Base-by-base conservation (phyloP, 2,888 invertebrate genomes). In the Leuctra nigra region DNA sequence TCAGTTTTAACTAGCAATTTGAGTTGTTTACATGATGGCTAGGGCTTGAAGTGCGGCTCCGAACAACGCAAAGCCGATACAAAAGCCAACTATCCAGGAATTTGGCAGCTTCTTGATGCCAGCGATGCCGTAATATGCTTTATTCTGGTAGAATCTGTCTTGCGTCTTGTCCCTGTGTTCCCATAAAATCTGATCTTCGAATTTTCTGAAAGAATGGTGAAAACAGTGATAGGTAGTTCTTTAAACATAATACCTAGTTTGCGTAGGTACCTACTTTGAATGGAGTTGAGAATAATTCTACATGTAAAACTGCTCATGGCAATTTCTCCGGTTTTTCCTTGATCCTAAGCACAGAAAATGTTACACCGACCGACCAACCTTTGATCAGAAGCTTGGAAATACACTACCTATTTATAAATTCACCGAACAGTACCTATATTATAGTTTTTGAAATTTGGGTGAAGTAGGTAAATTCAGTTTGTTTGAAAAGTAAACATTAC, bases 111-210 rank as follows among this genome's bases (percentile, higher is more conserved):
- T 81, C 55, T 75, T 77, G 0, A 82, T 44, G 1, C 83, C 83
- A 59, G 73, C 73, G 0, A 83, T 72, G 0, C 85, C 84, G 69
- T 86, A 86, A 65, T 83, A 85, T 0, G 75, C 69, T n/a, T 75
- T 73, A n/a, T 35, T 41, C 2, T 3, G 70, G 68, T 57, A 65
- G 61, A 58, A 69, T 66, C 52, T 65, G 66, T 48, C 64, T 57
- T 61, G 72, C 65, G 59, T 67, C 62, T 67, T 66, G 47, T 69
- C 64, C 61, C 70, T 66, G 59, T 75, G 70, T 35, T 66, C 63
- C 69, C 73, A 76, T 58, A 76, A 70, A 0, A 68, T 66, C 23
- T 70, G 70, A 63, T 76, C 75, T 57, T 64, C 64, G 64, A 67
- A 69, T 38, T 59, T 61, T 23, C 64, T 64, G 60, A 9, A 59